These are phyloP conservation scores for Strigamia transsilvanica DNA, from an alignment of 2,888 invertebrate species.

Conservation along the genomic window DNA sequence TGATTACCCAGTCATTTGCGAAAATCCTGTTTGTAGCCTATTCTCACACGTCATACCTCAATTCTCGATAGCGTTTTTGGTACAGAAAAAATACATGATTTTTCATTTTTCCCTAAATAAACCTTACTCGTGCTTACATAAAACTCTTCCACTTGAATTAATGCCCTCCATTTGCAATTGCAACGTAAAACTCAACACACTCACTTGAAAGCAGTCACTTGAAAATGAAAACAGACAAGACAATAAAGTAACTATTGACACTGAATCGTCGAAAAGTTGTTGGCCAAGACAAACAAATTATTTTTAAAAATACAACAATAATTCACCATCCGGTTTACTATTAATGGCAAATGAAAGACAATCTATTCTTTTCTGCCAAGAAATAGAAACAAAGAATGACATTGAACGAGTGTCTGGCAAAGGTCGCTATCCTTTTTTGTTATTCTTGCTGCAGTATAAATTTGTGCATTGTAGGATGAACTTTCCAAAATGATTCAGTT, in stretches of 20 bases:
- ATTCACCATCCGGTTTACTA: constrained; percentile 17
- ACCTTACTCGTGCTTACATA: neutral
- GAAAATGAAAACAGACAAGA: constrained; percentile 4
- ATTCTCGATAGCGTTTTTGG: constrained; percentile 17
- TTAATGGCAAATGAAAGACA: constrained; percentile 23
- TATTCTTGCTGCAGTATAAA: neutral
- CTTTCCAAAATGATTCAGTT: constrained; percentile 34
- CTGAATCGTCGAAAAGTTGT: neutral
- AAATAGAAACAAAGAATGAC: constrained; percentile 23
- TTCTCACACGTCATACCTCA: neutral
- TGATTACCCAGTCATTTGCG: constrained; percentile 39
- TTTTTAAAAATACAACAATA: constrained; percentile 8
- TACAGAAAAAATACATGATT: neutral
- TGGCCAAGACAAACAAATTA: constrained; percentile 13
- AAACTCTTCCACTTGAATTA: constrained; percentile 39
- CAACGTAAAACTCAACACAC: neutral
- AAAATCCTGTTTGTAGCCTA: constrained; percentile 38
- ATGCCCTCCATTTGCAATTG: constrained; percentile 5
- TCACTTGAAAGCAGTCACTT: neutral
- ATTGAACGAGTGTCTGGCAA: constrained; percentile 24
- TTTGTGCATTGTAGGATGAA: constrained; percentile 22
- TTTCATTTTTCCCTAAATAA: constrained; percentile 37
- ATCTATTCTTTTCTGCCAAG: constrained; percentile 13
- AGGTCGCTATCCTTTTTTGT: constrained; percentile 27
- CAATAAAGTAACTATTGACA: neutral